These are phyloP conservation scores for Enteromius radiatus DNA, from an alignment of 2,797 vertebrate genomes.

Conservation along the genomic window DNA sequence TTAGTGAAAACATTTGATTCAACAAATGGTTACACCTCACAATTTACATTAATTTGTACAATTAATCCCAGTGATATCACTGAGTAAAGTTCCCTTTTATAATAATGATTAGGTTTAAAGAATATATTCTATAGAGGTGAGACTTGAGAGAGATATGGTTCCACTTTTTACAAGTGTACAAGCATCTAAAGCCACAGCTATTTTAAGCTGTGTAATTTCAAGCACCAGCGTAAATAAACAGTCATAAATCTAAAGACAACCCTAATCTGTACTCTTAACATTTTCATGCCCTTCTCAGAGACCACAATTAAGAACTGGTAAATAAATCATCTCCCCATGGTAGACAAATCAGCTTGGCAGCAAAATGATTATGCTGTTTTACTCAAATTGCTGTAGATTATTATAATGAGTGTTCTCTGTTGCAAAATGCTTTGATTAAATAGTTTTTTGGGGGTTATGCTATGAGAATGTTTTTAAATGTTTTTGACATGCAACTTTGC, in stretches of 20 bases:
- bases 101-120: not conserved
- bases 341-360: conserved; percentile 38
- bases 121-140: not conserved
- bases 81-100: not conserved
- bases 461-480: not conserved
- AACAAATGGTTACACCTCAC: not conserved
- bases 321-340: not conserved
- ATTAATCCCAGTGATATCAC: not conserved
- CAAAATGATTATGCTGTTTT: conserved; percentile 52
- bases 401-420: conserved; percentile 15
- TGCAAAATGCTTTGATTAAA: conserved; percentile 1
- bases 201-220: conserved; percentile 61
- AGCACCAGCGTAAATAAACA: conserved; percentile 61
- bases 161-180: conserved; percentile 20
- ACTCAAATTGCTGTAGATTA: conserved; percentile 50
- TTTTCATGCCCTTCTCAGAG: conserved; percentile 52
- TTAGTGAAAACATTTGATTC: not conserved
- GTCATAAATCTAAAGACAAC: conserved; percentile 56
- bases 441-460: not conserved
- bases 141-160: not conserved
- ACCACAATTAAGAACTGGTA: conserved; percentile 21
- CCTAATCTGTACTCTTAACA: conserved; percentile 46
- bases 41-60: not conserved
- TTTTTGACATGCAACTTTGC: not conserved
- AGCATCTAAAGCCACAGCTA: conserved; percentile 45